phyloP scores from a whole-genome alignment of 2,888 invertebrate genomes.

The Yponomeuta malinellus region DNA sequence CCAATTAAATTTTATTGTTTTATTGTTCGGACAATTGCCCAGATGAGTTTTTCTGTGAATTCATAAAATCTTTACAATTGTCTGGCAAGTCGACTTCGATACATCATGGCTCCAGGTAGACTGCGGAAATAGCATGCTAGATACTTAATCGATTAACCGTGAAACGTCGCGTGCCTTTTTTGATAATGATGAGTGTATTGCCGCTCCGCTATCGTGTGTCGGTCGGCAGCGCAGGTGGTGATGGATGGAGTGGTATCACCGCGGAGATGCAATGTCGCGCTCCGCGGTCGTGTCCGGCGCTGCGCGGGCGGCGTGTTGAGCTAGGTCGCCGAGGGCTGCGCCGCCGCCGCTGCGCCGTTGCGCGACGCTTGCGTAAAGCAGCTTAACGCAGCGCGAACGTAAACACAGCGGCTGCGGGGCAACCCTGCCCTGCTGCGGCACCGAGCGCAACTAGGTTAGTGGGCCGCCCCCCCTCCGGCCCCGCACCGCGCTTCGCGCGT shows the following conservation, averaged over 20 bases:
- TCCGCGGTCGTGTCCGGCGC: conserved; percentile 12
- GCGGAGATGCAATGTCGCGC: conserved; percentile 14
- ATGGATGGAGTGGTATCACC: background rate
- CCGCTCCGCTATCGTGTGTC: background rate
- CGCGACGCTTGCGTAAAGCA: conserved; percentile 14
- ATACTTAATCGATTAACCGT: background rate
- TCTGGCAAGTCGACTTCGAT: background rate
- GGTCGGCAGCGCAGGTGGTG: background rate
- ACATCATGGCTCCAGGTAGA: background rate
- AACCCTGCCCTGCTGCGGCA: conserved; percentile 78
- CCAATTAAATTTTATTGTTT: conserved; percentile 10
- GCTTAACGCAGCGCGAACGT: conserved; percentile 42
- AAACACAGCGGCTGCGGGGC: conserved; percentile 64
- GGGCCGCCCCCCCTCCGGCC: conserved; percentile 78
- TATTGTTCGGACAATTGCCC: background rate
- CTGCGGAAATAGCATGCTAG: background rate
- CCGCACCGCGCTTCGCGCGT: conserved; percentile 54
- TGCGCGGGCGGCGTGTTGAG: conserved; percentile 11
- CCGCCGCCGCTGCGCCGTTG: conserved; percentile 12
- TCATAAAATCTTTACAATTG: background rate
- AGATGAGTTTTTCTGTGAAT: background rate
- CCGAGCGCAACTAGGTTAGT: conserved; percentile 88
- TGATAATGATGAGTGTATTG: background rate
- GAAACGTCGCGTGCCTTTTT: too few species aligned
- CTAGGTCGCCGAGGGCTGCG: conserved; percentile 18